phyloP scores from a whole-genome alignment of 2,113 vertebrate species.

The Tichodroma muraria region DNA sequence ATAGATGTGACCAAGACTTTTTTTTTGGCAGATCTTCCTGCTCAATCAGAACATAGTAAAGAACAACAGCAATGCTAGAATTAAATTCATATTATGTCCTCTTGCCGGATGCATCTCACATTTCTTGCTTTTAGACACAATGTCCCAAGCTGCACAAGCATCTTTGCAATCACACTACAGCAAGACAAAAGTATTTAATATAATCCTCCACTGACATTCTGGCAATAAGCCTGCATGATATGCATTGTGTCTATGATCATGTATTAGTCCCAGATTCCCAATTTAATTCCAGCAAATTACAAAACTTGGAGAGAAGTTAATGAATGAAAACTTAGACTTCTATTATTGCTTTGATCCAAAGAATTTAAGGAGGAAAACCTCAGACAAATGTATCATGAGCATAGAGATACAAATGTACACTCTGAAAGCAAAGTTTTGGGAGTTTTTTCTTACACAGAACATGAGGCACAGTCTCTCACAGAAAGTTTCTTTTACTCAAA shows the following conservation, averaged over 20 bases:
- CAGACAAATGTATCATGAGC: not conserved
- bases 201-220: not conserved
- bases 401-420: not conserved
- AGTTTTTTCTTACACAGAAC: not conserved
- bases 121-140: conserved; percentile 25
- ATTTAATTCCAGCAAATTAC: conserved; percentile 5
- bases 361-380: not conserved
- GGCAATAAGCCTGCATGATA: not conserved
- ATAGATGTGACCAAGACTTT: not conserved
- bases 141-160: conserved; percentile 3
- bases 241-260: not conserved
- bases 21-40: not conserved
- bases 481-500: not conserved
- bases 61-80: conserved; percentile 4
- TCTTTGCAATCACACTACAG: not conserved
- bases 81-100: conserved; percentile 32
- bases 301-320: not conserved
- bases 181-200: conserved; percentile 12
- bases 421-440: not conserved
- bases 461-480: not conserved
- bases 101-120: conserved; percentile 19
- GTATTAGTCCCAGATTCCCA: conserved; percentile 6
- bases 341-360: not conserved
- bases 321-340: not conserved
- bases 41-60: conserved; percentile 7